phyloP scores from a whole-genome alignment of 2,797 vertebrate genomes.

The Sebastes oblongus region DNA sequence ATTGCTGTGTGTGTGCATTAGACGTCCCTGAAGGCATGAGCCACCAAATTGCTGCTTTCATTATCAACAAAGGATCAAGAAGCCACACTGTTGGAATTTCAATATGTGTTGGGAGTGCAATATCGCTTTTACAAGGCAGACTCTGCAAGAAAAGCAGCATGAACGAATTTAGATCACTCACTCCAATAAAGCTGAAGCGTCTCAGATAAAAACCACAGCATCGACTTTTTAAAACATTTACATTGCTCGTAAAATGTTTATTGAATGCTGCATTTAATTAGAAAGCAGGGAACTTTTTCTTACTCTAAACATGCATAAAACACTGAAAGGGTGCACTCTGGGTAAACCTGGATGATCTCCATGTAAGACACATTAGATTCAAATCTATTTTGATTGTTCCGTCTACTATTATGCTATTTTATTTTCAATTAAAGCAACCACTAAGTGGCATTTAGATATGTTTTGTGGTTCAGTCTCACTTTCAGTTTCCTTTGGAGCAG shows the following conservation, averaged over 20 bases:
- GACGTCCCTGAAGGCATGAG: neutral
- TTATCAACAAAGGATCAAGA: neutral
- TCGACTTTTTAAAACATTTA: neutral
- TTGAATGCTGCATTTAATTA: neutral
- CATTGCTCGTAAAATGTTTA: neutral
- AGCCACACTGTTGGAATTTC: neutral
- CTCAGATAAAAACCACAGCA: neutral
- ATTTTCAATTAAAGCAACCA: neutral
- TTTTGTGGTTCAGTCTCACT: neutral
- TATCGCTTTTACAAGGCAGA: neutral
- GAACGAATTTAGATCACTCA: neutral
- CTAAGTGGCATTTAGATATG: neutral
- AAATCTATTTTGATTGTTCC: neutral
- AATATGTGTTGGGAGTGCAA: neutral
- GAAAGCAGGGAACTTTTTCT: neutral
- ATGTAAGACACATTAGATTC: neutral
- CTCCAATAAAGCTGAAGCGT: neutral
- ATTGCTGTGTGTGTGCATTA: neutral
- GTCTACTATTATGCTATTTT: neutral
- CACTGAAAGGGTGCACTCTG: neutral
- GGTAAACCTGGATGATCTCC: neutral
- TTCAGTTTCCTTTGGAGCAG: neutral
- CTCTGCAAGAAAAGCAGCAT: neutral
- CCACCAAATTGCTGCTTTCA: constrained; percentile 15
- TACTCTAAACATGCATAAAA: neutral